These are phyloP conservation scores for Seira sanloemensis DNA, from an alignment of 2,888 invertebrate genomes.

Conservation along the genomic window DNA sequence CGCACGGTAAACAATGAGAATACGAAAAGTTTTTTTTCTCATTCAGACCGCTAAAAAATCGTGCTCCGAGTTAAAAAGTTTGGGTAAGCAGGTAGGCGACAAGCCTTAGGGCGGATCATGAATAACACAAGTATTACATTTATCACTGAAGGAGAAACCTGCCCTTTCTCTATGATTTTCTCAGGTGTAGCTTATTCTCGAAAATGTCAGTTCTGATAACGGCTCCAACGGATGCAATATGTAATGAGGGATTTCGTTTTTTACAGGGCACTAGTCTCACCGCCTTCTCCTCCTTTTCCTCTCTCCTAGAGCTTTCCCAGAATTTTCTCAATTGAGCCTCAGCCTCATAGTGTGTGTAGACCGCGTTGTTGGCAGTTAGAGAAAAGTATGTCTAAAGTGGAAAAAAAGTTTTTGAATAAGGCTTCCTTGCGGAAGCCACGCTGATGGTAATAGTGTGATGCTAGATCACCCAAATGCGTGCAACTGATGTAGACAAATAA, in stretches of 20 bases:
- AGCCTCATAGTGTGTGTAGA: too few species aligned
- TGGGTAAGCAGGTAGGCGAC: neutral
- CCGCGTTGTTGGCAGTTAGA: too few species aligned
- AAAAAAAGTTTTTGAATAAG: neutral
- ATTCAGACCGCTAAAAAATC: too few species aligned
- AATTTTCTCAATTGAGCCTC: neutral
- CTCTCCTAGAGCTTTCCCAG: conserved; percentile 14
- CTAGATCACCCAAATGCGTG: neutral
- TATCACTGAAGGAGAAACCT: neutral
- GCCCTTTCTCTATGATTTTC: neutral
- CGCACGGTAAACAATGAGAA: too few species aligned
- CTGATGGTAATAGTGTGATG: too few species aligned
- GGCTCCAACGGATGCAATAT: conserved; percentile 19
- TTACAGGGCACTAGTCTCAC: neutral
- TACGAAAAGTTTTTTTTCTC: too few species aligned
- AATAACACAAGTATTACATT: neutral
- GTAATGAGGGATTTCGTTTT: conserved; percentile 37
- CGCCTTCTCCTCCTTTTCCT: neutral
- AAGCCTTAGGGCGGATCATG: neutral
- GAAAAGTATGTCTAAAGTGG: neutral
- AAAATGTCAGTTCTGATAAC: conserved; percentile 15
- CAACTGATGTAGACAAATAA: neutral
- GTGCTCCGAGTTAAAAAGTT: too few species aligned
- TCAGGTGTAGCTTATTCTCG: conserved; percentile 18
- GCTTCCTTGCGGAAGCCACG: too few species aligned